Conservation (phyloP, 2,113 vertebrate genomes). For the Eurypyga helias region DNA sequence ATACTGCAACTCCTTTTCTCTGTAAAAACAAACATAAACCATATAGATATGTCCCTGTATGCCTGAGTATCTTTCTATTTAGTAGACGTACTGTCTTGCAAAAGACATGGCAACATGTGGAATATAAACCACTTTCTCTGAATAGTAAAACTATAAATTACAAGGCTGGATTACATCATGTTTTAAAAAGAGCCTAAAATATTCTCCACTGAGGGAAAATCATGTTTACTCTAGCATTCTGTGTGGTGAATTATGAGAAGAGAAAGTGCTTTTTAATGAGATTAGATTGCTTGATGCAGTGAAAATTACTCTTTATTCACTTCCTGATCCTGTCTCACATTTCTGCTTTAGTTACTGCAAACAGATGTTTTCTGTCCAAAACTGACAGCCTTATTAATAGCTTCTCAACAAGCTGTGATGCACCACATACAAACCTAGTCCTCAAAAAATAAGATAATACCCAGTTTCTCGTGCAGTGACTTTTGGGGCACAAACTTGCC, state of each 20-base stretch:
- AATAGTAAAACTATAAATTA: neutral
- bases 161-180: neutral
- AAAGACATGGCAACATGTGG: neutral
- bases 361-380: neutral
- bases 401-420: neutral
- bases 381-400: neutral
- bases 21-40: neutral
- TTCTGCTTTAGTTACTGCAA: constrained; percentile 23
- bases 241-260: constrained; percentile 1
- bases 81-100: neutral
- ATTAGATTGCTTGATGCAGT: neutral
- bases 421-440: neutral
- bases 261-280: constrained; percentile 41
- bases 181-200: neutral
- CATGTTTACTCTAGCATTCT: neutral
- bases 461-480: neutral
- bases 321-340: neutral
- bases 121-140: neutral
- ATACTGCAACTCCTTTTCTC: neutral
- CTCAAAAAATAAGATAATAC: neutral
- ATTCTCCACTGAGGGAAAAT: neutral
- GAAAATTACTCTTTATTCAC: constrained; percentile 17
- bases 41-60: neutral
- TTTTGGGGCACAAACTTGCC: neutral
- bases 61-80: neutral